Percentiles rank a stretch among this genome's conserved stretches.
Evolutionary conservation across 2,888 invertebrate genomes (phyloP).

Genomic region (Drosophila sordidapex): DNA sequence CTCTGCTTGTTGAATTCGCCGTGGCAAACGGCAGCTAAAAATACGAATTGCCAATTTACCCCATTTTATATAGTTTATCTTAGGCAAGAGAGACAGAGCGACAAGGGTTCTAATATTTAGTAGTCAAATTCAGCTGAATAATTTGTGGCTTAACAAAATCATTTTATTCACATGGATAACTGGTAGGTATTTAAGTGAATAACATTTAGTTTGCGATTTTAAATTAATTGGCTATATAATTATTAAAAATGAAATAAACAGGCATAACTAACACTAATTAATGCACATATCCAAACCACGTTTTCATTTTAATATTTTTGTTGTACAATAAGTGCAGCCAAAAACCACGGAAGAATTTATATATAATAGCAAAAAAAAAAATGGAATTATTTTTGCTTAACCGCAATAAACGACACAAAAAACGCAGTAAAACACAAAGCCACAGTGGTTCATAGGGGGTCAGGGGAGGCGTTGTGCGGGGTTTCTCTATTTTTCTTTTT

Average conservation of each 20-base stretch:
- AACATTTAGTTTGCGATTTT: not conserved
- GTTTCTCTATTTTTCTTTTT: conserved; percentile 4
- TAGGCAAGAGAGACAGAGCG: too few species aligned
- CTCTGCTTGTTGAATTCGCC: conserved; percentile 33
- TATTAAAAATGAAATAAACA: not conserved
- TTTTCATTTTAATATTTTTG: not conserved
- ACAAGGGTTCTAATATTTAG: not conserved
- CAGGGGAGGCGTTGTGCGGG: conserved; percentile 2
- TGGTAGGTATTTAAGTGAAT: not conserved
- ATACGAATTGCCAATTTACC: not conserved
- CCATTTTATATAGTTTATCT: not conserved
- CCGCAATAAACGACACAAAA: conserved; percentile 45
- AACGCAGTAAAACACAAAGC: not conserved
- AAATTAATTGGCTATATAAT: not conserved
- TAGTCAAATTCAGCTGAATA: not conserved
- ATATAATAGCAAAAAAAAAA: conserved; percentile 10
- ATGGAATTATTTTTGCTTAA: conserved; percentile 58
- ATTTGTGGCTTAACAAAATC: not conserved
- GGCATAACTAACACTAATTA: not conserved
- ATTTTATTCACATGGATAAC: not conserved
- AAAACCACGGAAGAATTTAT: conserved; percentile 7
- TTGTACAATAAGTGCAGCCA: not conserved
- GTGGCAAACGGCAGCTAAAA: not conserved
- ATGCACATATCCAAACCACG: not conserved
- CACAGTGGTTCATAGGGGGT: not conserved